These are phyloP conservation scores for Oncorhynchus mykiss DNA, from an alignment of 2,113 vertebrate species.

Conservation along the genomic window DNA sequence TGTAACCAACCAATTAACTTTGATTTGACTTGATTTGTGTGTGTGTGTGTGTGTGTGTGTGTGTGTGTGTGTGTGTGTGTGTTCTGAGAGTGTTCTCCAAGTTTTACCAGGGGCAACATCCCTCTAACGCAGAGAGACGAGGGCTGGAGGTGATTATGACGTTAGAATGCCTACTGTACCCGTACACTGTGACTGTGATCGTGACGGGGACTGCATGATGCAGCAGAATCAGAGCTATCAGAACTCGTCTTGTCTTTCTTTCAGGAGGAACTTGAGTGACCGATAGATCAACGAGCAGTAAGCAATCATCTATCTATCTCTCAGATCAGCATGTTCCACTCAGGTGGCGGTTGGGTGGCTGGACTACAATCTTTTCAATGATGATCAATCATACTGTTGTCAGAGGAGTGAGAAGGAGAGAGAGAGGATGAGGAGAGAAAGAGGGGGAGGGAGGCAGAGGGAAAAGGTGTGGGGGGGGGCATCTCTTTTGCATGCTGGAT, in stretches of 20 bases:
- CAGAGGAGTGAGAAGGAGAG: neutral
- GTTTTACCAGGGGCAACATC: too few relatives aligned
- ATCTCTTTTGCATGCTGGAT: slow-evolving; percentile 71
- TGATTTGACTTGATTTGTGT: too few relatives aligned
- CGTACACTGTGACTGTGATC: too few relatives aligned
- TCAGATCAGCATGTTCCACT: neutral
- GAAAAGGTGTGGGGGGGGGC: slow-evolving; percentile 11
- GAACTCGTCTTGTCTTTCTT: neutral
- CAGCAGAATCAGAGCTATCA: too few relatives aligned
- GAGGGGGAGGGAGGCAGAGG: neutral
- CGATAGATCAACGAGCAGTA: neutral
- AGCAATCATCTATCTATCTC: neutral
- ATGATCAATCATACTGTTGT: slow-evolving; percentile 26
- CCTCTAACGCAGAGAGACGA: too few relatives aligned
- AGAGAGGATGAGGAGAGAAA: neutral
- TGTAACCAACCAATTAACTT: too few relatives aligned
- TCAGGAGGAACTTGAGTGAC: neutral
- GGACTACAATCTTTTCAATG: slow-evolving; percentile 8
- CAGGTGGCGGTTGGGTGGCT: slow-evolving; percentile 15
- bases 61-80: too few relatives aligned
- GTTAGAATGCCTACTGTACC: too few relatives aligned
- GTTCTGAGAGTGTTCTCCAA: too few relatives aligned
- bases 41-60: too few relatives aligned
- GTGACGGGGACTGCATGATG: too few relatives aligned
- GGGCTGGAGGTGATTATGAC: too few relatives aligned